phyloP scores from a whole-genome alignment of 2,797 vertebrate genomes.

The Lagorchestes hirsutus region DNA sequence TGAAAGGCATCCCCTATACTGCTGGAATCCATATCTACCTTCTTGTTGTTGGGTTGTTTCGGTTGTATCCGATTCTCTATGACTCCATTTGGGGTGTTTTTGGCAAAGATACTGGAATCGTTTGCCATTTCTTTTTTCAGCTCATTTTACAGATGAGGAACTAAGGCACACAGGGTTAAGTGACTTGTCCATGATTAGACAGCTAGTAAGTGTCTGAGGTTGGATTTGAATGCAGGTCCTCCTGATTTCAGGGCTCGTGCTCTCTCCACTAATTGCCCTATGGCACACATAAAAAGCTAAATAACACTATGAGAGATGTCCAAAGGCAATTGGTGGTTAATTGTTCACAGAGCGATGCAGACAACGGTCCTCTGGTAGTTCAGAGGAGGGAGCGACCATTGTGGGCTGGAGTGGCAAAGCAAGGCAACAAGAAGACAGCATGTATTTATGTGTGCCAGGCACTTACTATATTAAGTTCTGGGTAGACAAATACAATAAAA shows the following conservation, averaged over 20 bases:
- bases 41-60: neutral
- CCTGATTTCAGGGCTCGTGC: neutral
- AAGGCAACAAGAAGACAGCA: neutral
- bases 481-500: neutral
- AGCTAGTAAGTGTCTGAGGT: neutral
- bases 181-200: neutral
- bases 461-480: neutral
- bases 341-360: neutral
- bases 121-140: neutral
- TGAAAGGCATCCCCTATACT: neutral
- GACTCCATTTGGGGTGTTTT: neutral
- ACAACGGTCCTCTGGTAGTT: neutral
- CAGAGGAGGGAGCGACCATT: neutral
- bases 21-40: neutral
- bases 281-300: neutral
- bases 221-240: neutral
- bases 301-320: neutral
- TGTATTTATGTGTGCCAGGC: neutral
- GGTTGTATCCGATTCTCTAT: neutral
- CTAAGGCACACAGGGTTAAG: neutral
- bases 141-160: neutral
- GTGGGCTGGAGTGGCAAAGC: neutral
- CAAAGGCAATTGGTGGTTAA: neutral
- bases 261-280: neutral
- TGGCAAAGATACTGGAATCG: neutral